Base-by-base conservation (phyloP, 2,888 invertebrate genomes). In the Drosophila nigritarsus region DNA sequence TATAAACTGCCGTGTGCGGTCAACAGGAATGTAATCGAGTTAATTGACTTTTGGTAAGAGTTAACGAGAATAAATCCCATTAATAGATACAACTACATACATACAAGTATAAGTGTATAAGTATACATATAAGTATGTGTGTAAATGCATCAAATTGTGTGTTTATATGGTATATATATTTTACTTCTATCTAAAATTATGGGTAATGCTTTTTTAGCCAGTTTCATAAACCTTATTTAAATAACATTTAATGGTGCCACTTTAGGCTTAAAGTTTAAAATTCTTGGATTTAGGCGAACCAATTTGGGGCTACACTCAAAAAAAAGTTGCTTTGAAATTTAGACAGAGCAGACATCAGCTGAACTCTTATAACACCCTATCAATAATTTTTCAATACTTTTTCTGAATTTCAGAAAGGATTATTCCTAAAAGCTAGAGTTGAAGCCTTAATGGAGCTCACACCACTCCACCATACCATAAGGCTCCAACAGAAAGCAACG, bases 1-100 rank as follows among this genome's bases (percentile, higher is more conserved):
- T 48, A 40, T 51, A 50, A 62, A 49, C 62, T 51, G 42, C 18
- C 61, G 55, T 56, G 45, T 51, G 56, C 45, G 62, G 56, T 48
- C 71, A 63, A 63, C 34, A 70, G 58, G 30, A 63, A 70, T 55
- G 53, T 63, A 40, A 72, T 67, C 55, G 49, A 62, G 70, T 63
- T 70, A 59, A 72, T 54, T 54, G 56, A 50, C 62, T 71, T 71
- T 71, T 38, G 48, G n/a, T 20, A 49, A 63, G 48, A 63, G 56
- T 49, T 49, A 58, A 59, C 40, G 45, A 63, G 34, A n/a, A 51
- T 20, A 51, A 53, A 62, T 53, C 11, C 30, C n/a, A 56, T 54
- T 18, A 24, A 59, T 27, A 42, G 34, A 45, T 40, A 36, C 29
- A 48, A 18, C 29, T 15, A 49, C 38, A 20, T 2, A 36, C 6